Evolutionary conservation across 2,113 vertebrate species (phyloP), one percentile per base, ranked within the genome.

Genomic region (Nanorana parkeri): DNA sequence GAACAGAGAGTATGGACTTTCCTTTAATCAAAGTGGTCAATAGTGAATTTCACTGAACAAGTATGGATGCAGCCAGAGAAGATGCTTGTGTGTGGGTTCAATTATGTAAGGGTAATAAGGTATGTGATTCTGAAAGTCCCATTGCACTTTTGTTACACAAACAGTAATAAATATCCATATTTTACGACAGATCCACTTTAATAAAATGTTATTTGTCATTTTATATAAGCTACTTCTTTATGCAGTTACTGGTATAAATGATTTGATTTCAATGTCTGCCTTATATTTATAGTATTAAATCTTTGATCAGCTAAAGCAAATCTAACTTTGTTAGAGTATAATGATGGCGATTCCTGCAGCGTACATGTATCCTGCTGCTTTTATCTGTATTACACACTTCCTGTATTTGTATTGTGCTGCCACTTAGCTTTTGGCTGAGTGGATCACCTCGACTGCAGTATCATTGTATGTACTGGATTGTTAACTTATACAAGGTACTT

Each of bases 301-400:
- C 17, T 56, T 56, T 56, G 8, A 56, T 4, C 20, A 56, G 41
- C 13, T 47, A 47, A 47, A 11, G 55, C 19, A 56, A 56, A 19
- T 56, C 13, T 56, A 20, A 15, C n/a, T 63, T 63, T 23, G 21
- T 63, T 63, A 63, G 11, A 63, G 20, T 63, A n/a, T 11, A 63
- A n/a, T 21, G 21, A 63, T n/a, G 17, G 55, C 20, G 10, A 91
- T 89, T 85, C 85, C 93, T 92, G 93, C 93, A 94, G 92, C 92
- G 93, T 94, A 93, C 90, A 89, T 83, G 91, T 91, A 92, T 91
- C 92, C 94, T 92, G 92, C 93, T 93, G 89, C 87, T 89, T 66
- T 91, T 90, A 90, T 91, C 92, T 92, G 92, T 91, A 92, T 92
- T 94, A 92, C 92, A 94, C 92, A 91, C 92, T 90, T 91, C 86